These are phyloP conservation scores for Drosophila formosana DNA, from an alignment of 2,888 invertebrate genomes.

Conservation along the genomic window DNA sequence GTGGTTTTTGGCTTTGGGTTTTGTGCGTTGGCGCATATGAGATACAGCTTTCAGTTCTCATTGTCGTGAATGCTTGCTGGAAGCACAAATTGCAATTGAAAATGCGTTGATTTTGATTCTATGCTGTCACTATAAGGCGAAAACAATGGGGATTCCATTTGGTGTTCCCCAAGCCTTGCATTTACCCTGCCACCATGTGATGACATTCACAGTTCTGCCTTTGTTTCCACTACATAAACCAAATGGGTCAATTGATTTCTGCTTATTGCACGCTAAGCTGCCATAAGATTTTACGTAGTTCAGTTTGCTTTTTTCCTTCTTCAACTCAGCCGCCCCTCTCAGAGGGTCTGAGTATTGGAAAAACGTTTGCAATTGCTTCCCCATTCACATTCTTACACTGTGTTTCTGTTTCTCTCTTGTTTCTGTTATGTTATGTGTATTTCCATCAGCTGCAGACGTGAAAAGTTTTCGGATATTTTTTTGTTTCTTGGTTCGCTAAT, in stretches of 20 bases:
- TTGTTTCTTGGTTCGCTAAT: slow-evolving; percentile 60
- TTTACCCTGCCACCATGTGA: slow-evolving; percentile 28
- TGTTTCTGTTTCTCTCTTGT: slow-evolving; percentile 23
- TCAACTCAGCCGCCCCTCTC: slow-evolving; percentile 1
- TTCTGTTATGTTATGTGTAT: slow-evolving; percentile 64
- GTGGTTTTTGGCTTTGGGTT: slow-evolving; percentile 48
- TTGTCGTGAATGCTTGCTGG: slow-evolving; percentile 7
- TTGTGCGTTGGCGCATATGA: slow-evolving; percentile 64
- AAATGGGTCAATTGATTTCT: slow-evolving; percentile 83
- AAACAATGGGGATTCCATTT: slow-evolving; percentile 55
- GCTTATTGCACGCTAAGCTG: slow-evolving; percentile 77
- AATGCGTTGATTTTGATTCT: slow-evolving; percentile 67
- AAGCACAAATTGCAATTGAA: slow-evolving; percentile 35
- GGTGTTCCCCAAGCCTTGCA: neutral
- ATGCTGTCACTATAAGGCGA: slow-evolving; percentile 65
- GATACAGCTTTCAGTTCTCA: slow-evolving; percentile 67
- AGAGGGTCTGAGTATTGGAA: slow-evolving; percentile 48
- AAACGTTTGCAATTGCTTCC: slow-evolving; percentile 70
- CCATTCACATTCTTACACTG: slow-evolving; percentile 4
- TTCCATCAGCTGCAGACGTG: slow-evolving; percentile 75
- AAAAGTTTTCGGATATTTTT: slow-evolving; percentile 34
- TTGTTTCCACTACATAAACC: slow-evolving; percentile 80
- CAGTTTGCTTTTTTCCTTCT: slow-evolving; percentile 10
- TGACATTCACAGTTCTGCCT: slow-evolving; percentile 43
- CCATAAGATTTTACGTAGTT: slow-evolving; percentile 68